Evolutionary conservation across 2,888 invertebrate genomes (phyloP), one percentile per base, ranked within the genome.

Genomic region (Acronicta alni): DNA sequence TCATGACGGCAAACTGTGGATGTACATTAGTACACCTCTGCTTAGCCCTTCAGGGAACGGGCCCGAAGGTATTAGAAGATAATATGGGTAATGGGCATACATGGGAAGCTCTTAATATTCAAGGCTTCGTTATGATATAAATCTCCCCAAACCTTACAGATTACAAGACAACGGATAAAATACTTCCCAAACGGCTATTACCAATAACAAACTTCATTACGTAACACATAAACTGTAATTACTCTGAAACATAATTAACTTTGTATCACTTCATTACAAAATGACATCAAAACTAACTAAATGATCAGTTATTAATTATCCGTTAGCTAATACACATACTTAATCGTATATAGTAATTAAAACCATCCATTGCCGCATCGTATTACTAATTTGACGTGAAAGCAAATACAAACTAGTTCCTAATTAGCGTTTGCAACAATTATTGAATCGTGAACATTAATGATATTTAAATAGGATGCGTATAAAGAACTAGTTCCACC

Each of bases 391-490:
- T 54, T 52, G 38, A 51, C 35, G 52, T 51, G 14, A 62, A 63
- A 44, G 43, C 55, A 65, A 72, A 70, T 32, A 75, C 46, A 56
- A 66, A 69, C 47, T 45, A 51, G 39, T 55, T 14, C 43, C 47
- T 64, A 76, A 76, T 77, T 70, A 65, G 49, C 60, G 53, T 73
- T 57, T 55, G 52, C 48, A 53, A 44, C 48, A 57, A 54, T 63
- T 30, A 67, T 61, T 71, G 51, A 71, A 57, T 61, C 49, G 55
- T 49, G 51, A 46, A 44, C 35, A n/a, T 20, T 53, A 37, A 64
- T 67, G 32, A 26, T 71, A 67, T 52, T 52, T 47, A 32, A 52
- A 57, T 52, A 41, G 51, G 30, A 51, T 45, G 12, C 32, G n/a
- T 47, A 35, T 44, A 14, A 47, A 30, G 26, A 32, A 14, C 6